phyloP scores from a whole-genome alignment of 2,888 invertebrate species.

The Gryllus longicercus region DNA sequence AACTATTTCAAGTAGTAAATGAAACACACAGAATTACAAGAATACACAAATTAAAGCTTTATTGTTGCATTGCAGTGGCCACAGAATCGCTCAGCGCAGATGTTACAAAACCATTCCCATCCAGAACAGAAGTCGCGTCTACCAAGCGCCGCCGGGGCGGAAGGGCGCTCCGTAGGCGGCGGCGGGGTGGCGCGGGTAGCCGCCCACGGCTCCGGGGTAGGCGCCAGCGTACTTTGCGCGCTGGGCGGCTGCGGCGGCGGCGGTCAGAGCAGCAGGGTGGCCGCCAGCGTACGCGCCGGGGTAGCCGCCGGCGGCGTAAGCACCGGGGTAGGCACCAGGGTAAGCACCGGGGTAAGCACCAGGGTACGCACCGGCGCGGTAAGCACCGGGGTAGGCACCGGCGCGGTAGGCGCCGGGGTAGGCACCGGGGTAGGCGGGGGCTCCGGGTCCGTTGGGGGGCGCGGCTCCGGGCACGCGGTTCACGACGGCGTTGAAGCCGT shows the following conservation, averaged over 20 bases:
- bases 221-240: background rate
- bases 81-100: too few relatives aligned
- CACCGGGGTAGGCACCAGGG: background rate
- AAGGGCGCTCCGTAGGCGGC: background rate
- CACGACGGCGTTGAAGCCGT: conserved; percentile 3
- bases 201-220: background rate
- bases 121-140: background rate
- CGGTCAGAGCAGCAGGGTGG: background rate
- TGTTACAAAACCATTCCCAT: too few relatives aligned
- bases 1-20: too few relatives aligned
- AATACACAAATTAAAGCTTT: background rate
- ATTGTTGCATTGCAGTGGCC: background rate
- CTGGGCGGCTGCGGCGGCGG: background rate
- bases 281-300: background rate
- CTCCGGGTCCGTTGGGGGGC: background rate
- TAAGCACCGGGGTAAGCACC: background rate
- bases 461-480: background rate
- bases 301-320: background rate
- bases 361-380: background rate
- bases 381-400: background rate
- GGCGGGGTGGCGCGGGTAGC: conserved; percentile 1
- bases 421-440: background rate
- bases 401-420: background rate
- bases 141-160: background rate
- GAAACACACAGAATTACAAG: too few relatives aligned